phyloP scores from a whole-genome alignment of 2,888 invertebrate species.

The Coelopa pilipes region DNA sequence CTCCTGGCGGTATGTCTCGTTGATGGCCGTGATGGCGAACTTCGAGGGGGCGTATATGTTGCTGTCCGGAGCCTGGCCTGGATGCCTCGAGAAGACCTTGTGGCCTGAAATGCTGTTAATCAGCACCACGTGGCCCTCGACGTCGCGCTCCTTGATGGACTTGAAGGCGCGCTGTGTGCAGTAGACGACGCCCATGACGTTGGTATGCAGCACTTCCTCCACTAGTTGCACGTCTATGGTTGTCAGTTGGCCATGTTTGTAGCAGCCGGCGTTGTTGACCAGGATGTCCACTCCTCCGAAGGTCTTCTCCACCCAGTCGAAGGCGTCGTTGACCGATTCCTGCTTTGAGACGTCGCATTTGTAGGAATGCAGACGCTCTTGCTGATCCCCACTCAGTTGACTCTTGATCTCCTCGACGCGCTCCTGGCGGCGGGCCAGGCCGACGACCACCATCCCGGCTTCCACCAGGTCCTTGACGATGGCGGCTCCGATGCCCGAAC shows the following conservation, averaged over 20 bases:
- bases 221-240: slow-evolving; percentile 47
- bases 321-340: slow-evolving; percentile 68
- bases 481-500: slow-evolving; percentile 71
- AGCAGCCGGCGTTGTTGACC: slow-evolving; percentile 68
- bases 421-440: slow-evolving; percentile 66
- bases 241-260: slow-evolving; percentile 15
- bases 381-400: slow-evolving; percentile 45
- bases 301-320: slow-evolving; percentile 66
- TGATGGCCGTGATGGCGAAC: slow-evolving; percentile 56
- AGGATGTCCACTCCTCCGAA: slow-evolving; percentile 70
- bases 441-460: slow-evolving; percentile 70
- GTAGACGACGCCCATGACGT: slow-evolving; percentile 63
- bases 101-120: slow-evolving; percentile 62
- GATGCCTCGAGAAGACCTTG: background rate
- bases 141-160: slow-evolving; percentile 65
- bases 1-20: slow-evolving; percentile 56
- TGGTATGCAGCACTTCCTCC: slow-evolving; percentile 60
- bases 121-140: slow-evolving; percentile 66
- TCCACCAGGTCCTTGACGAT: slow-evolving; percentile 66
- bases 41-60: slow-evolving; percentile 54
- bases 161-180: slow-evolving; percentile 66
- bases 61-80: slow-evolving; percentile 23
- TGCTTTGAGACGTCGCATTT: slow-evolving; percentile 69
- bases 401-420: slow-evolving; percentile 48
- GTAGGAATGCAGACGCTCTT: slow-evolving; percentile 56